A percentile compares a stretch with the other conserved stretches of the same genome.
Evolutionary conservation across 2,888 invertebrate species (phyloP).

Genomic region (Clistopyga incitator): DNA sequence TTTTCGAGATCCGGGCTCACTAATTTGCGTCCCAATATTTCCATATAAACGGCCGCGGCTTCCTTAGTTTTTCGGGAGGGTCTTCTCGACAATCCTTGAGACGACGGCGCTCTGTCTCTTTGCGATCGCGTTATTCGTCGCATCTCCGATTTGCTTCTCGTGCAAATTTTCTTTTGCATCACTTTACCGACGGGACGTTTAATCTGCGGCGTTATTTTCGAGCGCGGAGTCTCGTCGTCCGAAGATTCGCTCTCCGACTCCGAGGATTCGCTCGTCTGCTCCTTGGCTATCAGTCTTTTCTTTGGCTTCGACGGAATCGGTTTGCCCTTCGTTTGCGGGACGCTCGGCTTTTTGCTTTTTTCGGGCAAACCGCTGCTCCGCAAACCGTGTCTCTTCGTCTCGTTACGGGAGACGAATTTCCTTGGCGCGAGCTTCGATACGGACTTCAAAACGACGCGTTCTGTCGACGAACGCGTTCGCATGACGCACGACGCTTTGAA

Average conservation of each 20-base stretch:
- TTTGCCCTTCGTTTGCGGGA: constrained; percentile 68
- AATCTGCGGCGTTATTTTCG: constrained; percentile 57
- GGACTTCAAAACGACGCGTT: constrained; percentile 81
- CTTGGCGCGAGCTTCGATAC: constrained; percentile 75
- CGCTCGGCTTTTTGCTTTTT: constrained; percentile 59
- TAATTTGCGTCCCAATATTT: constrained; percentile 89
- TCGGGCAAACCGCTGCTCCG: constrained; percentile 74
- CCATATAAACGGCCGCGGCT: constrained; percentile 91
- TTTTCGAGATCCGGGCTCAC: constrained; percentile 87
- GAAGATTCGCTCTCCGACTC: constrained; percentile 69
- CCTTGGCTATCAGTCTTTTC: constrained; percentile 70
- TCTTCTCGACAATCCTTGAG: constrained; percentile 77
- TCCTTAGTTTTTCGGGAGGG: constrained; percentile 91
- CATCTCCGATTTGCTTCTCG: constrained; percentile 79
- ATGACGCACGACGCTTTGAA: constrained; percentile 82
- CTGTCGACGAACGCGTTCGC: constrained; percentile 84
- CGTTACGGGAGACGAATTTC: constrained; percentile 71
- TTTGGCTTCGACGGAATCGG: constrained; percentile 72
- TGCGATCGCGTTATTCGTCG: constrained; percentile 81
- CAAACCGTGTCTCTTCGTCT: constrained; percentile 76
- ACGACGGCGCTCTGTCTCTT: constrained; percentile 68
- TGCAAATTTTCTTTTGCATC: constrained; percentile 76
- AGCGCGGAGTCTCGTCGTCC: constrained; percentile 62
- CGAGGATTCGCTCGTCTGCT: constrained; percentile 70
- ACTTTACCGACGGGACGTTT: constrained; percentile 68